These are phyloP conservation scores for Cyprinus carpio DNA, from an alignment of 2,113 vertebrate genomes.

Conservation along the genomic window DNA sequence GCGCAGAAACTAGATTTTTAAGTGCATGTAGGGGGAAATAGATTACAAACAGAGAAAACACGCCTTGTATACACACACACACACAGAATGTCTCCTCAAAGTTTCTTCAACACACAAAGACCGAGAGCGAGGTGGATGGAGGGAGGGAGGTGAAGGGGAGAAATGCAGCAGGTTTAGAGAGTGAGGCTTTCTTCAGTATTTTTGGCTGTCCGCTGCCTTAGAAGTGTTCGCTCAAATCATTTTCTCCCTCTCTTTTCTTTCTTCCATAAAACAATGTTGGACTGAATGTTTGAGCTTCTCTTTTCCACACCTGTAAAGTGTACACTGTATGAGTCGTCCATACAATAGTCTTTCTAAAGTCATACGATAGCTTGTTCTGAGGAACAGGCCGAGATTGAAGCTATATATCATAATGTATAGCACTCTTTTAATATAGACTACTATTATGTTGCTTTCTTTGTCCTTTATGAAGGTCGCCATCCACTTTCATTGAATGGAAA, in stretches of 20 bases:
- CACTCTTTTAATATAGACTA: not conserved
- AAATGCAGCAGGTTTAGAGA: not conserved
- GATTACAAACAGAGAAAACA: slow-evolving; percentile 1
- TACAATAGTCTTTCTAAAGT: not conserved
- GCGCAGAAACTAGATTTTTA: not conserved
- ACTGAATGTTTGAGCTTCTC: not conserved
- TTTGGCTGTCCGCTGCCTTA: not conserved
- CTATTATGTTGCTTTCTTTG: not conserved
- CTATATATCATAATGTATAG: not conserved
- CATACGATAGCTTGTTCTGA: no score
- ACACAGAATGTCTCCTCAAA: not conserved
- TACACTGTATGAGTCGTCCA: not conserved
- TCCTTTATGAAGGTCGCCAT: not conserved
- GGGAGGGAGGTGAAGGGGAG: not conserved
- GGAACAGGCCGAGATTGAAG: no score
- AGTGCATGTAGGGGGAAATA: slow-evolving; percentile 16
- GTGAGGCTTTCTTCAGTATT: not conserved
- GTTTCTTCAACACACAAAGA: not conserved
- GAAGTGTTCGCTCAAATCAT: not conserved
- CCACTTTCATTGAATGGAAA: not conserved
- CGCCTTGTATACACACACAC: not conserved
- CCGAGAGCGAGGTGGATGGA: not conserved
- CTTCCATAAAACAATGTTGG: not conserved
- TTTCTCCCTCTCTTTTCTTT: no score
- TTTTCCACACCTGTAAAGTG: not conserved